Evolutionary conservation across 2,888 invertebrate genomes (phyloP), one percentile per base, ranked within the genome.

Genomic region (Rhyacophila evoluta): DNA sequence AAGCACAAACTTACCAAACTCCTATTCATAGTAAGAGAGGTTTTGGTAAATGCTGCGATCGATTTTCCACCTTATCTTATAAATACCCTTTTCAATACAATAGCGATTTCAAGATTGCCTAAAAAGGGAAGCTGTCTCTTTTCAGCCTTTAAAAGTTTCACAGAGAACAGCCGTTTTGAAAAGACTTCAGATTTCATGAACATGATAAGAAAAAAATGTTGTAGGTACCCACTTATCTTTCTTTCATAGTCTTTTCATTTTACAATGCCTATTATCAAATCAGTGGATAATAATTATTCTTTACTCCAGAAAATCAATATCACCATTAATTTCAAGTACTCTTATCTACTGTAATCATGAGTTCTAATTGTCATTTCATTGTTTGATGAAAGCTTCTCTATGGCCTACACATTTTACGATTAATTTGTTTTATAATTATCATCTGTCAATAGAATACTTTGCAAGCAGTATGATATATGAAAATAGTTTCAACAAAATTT

Each of bases 41-140:
- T 55, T 55, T 55, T 55, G 55, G 55, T 55, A 55, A 55, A 55
- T 10, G 55, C 19, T 19, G 19, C 55, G 55, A 55, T 55, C 55
- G 55, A 55, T 55, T 55, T 55, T 55, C 55, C 55, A 19, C 55
- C 55, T 55, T 55, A 55, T 55, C 55, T 55, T 55, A 55, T 55
- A 55, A 55, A 55, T 55, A 55, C 55, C 55, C 55, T 55, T 55
- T 55, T 55, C 55, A 55, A 55, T 55, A 55, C 55, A 55, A 55
- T 55, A 19, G 55, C 55, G 55, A 55, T 55, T 55, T 55, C 55
- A 55, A 55, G 55, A 55, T 55, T 55, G 55, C 55, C 55, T 55
- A 55, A 55, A 55, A 55, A 55, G 55, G 55, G 55, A 55, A 55
- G 15, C 55, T 19, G 55, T 19, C 55, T 55, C 55, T 55, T 55